A percentile compares a stretch with the other conserved stretches of the same genome.
Conservation (phyloP, 2,888 invertebrate genomes). For the Neoitamus cyanurus region DNA sequence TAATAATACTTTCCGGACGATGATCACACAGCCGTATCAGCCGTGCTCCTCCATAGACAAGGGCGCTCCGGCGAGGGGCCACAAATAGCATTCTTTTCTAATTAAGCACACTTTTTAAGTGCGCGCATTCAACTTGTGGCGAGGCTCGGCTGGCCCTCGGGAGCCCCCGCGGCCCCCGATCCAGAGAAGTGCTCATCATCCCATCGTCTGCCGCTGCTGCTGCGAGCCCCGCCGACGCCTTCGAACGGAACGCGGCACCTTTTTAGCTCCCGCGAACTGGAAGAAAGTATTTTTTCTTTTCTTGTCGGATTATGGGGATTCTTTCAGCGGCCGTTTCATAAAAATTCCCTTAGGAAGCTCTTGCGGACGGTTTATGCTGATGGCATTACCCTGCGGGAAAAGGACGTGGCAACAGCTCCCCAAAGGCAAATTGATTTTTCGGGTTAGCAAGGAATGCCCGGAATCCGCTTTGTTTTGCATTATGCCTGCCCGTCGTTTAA, state of each 20-base stretch:
- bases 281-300: neutral
- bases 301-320: neutral
- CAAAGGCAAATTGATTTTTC: neutral
- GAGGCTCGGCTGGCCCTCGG: neutral
- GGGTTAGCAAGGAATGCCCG: neutral
- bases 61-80: neutral
- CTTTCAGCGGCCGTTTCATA: neutral
- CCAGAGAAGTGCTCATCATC: neutral
- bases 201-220: neutral
- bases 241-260: neutral
- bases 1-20: slow-evolving; percentile 21
- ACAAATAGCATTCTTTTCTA: slow-evolving; percentile 38
- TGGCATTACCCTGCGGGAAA: neutral
- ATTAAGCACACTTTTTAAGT: slow-evolving; percentile 31
- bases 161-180: neutral
- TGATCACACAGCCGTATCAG: slow-evolving; percentile 12
- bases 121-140: neutral
- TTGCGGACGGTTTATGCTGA: slow-evolving; percentile 4
- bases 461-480: neutral
- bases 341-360: neutral
- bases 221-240: neutral
- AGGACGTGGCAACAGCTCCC: neutral
- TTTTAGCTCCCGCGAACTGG: neutral
- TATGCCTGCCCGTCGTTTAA: neutral
- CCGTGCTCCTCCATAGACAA: neutral